phyloP scores from a whole-genome alignment of 2,888 invertebrate species.

The Ochropleura leucogaster region DNA sequence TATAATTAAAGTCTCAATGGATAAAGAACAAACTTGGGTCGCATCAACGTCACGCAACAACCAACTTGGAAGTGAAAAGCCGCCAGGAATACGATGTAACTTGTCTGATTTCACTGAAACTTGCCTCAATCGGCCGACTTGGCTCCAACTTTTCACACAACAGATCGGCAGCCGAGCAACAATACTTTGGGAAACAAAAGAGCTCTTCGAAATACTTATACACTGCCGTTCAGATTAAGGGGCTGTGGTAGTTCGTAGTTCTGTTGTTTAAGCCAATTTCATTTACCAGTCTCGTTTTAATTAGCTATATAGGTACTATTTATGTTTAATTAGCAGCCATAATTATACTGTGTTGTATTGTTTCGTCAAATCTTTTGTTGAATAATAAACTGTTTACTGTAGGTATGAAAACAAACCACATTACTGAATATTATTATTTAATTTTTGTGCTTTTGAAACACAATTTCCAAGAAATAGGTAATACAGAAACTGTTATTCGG shows the following conservation, averaged over 20 bases:
- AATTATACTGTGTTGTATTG: conserved; percentile 6
- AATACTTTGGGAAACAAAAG: conserved; percentile 85
- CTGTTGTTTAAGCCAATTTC: conserved; percentile 47
- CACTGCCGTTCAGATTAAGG: conserved; percentile 76
- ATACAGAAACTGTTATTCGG: background rate
- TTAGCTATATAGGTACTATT: conserved; percentile 32
- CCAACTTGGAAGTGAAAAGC: conserved; percentile 83
- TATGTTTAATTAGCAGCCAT: conserved; percentile 27
- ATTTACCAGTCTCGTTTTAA: conserved; percentile 48
- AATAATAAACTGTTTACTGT: conserved; percentile 22
- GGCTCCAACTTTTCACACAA: conserved; percentile 80
- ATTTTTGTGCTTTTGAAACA: conserved; percentile 9
- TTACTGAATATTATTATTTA: conserved; percentile 5
- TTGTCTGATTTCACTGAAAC: conserved; percentile 84
- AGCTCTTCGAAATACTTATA: conserved; percentile 79
- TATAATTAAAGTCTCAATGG: conserved; percentile 80
- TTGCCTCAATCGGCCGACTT: conserved; percentile 83
- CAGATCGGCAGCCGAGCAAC: conserved; percentile 81
- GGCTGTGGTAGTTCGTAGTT: conserved; percentile 54
- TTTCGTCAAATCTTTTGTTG: conserved; percentile 1
- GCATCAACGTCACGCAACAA: conserved; percentile 84
- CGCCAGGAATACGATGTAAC: conserved; percentile 84
- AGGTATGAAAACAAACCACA: conserved; percentile 11
- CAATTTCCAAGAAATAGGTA: background rate
- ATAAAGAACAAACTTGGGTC: conserved; percentile 84